Base-by-base conservation (phyloP, 2,797 vertebrate genomes). In the Pipistrellus pygmaeus region DNA sequence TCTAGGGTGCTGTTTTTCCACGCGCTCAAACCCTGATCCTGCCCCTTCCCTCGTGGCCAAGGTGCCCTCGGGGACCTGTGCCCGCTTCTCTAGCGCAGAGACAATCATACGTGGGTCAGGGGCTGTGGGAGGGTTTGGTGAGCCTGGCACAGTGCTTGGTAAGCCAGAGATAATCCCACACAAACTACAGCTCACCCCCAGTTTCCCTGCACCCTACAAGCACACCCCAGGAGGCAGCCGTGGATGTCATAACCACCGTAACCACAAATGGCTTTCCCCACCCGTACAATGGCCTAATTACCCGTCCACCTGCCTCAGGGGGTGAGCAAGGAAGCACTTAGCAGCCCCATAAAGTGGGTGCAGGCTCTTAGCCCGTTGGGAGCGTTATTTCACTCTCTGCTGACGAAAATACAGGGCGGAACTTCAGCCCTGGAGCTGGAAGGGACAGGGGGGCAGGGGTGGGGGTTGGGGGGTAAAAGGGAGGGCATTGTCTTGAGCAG, bases 231-330 rank as follows among this genome's bases (percentile, higher is more conserved):
- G 77, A 90, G 62, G 48, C 35, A 46, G 38, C 32, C 18, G 48
- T 14, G 23, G 23, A 35, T 35, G 71, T 27, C 20, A 48, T 14
- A 75, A 38, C 23, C 55, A 8, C n/a, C 32, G 55, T 20, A 51
- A 78, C 60, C 46, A 35, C 86, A 88, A 53, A 83, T 48, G 23
- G 68, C 78, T 62, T 89, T 55, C 60, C 60, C n/a, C n/a, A 11
- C 46, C 83, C 94, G 30, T 73, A 69, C 94, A 92, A 69, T n/a
- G 86, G 53, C 53, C 14, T 68, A 75, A 87, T 14, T 71, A 48
- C 18, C 69, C 13, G 1, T 8, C 8, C 4, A 7, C 15, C 17
- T 13, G 48, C 66, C 23, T 68, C n/a, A 1, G 30, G 57, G 14
- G 2, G 18, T 25, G 15, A 30, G n/a, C 44, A 6, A 1, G 38